Percentiles rank a stretch among this genome's conserved stretches.
These are phyloP conservation scores for Polymixis lichenea DNA, from an alignment of 2,888 invertebrate species.

Conservation along the genomic window DNA sequence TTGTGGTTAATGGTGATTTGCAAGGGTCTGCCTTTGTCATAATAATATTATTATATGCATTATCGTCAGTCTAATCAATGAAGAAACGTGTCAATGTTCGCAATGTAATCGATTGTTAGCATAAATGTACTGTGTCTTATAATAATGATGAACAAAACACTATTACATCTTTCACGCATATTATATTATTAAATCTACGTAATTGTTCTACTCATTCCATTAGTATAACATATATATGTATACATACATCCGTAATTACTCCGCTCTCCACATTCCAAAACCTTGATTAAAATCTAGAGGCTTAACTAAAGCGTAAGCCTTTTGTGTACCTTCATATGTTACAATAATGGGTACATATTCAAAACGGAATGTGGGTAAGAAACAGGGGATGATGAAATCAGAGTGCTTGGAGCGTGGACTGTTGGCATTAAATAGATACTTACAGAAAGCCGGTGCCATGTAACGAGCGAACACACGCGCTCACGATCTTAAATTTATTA, in stretches of 20 bases:
- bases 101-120: not conserved
- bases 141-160: constrained; percentile 1
- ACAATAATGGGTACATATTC: constrained; percentile 53
- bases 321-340: constrained; percentile 50
- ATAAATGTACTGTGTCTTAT: not conserved
- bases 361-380: constrained; percentile 53
- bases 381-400: constrained; percentile 65
- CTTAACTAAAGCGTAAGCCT: constrained; percentile 54
- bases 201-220: constrained; percentile 24
- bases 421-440: constrained; percentile 16
- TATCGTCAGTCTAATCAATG: not conserved
- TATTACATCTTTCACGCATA: not conserved
- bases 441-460: constrained; percentile 15
- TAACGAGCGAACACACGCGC: not conserved
- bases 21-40: constrained; percentile 2
- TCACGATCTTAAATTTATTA: not conserved
- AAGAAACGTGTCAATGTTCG: not conserved
- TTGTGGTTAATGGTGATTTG: constrained; percentile 2
- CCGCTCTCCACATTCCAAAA: constrained; percentile 45
- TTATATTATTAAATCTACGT: constrained; percentile 10
- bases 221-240: constrained; percentile 39
- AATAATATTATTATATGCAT: constrained; percentile 7
- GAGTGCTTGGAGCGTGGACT: constrained; percentile 61
- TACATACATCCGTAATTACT: constrained; percentile 49
- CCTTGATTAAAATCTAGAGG: constrained; percentile 59